Evolutionary conservation across 2,113 vertebrate species (phyloP).

Genomic region (Microcebus jonahi): DNA sequence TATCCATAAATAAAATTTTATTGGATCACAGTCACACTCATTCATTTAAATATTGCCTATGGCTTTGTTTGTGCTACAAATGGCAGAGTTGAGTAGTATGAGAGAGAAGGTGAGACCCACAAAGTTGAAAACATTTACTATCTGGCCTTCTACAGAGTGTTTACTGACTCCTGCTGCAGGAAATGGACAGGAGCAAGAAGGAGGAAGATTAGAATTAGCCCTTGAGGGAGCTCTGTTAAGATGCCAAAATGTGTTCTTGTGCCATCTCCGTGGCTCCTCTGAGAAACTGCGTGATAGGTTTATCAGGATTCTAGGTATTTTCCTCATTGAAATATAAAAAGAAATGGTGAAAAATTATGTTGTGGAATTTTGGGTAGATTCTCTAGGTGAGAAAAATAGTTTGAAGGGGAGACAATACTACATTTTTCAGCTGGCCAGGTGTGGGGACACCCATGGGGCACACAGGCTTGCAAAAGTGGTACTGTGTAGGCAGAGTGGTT

Average conservation of each 20-base stretch:
- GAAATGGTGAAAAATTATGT: neutral
- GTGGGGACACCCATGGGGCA: neutral
- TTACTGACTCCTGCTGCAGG: neutral
- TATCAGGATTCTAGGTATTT: neutral
- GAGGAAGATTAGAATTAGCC: neutral
- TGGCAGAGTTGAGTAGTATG: neutral
- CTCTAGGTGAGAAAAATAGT: neutral
- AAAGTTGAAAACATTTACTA: neutral
- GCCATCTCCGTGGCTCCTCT: neutral
- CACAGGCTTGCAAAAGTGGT: neutral
- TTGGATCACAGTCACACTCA: neutral
- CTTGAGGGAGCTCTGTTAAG: neutral
- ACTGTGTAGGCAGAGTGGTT: neutral
- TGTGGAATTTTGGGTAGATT: neutral
- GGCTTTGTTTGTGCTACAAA: neutral
- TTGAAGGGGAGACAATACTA: neutral
- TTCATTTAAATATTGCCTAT: neutral
- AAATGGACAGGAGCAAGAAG: neutral
- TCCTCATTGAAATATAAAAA: neutral
- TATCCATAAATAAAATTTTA: neutral
- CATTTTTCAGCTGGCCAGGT: neutral
- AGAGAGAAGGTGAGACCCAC: neutral
- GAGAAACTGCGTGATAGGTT: neutral
- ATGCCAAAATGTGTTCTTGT: neutral
- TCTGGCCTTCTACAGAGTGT: neutral